Conservation (phyloP, 2,113 vertebrate genomes). For the Pleuronectes platessa region DNA sequence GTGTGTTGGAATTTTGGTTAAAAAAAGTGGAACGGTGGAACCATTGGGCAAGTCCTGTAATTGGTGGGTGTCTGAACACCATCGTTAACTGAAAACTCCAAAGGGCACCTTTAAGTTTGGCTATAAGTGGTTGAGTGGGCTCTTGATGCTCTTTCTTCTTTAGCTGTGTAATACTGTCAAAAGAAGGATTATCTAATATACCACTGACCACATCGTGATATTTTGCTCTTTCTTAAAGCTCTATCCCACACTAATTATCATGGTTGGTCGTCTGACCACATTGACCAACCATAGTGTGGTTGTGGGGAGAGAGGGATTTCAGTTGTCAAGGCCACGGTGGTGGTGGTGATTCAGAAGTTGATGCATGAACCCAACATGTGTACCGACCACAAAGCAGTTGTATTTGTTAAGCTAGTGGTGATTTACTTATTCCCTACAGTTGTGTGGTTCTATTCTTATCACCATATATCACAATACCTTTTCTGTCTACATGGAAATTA, state of each 20-base stretch:
- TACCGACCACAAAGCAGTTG: background rate
- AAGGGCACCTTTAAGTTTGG: too few species aligned
- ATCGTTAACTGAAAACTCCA: too few species aligned
- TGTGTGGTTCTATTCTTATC: background rate
- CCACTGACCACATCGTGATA: background rate
- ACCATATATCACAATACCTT: background rate
- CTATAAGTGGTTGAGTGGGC: too few species aligned
- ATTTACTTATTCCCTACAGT: background rate
- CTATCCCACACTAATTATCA: background rate
- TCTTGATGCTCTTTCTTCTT: too few species aligned
- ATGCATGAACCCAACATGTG: background rate
- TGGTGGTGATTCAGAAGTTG: background rate
- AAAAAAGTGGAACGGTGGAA: too few species aligned
- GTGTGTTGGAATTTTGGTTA: too few species aligned
- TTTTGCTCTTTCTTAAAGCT: background rate
- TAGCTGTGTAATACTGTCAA: too few species aligned
- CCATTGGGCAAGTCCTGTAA: too few species aligned
- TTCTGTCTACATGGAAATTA: background rate
- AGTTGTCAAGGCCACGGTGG: background rate
- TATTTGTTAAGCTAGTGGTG: too few species aligned
- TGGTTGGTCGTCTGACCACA: background rate
- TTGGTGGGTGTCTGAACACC: too few species aligned
- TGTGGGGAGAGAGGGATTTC: background rate
- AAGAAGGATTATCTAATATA: too few species aligned
- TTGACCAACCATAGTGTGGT: background rate